phyloP scores from a whole-genome alignment of 2,888 invertebrate genomes.

The Trichopoda pennipes region DNA sequence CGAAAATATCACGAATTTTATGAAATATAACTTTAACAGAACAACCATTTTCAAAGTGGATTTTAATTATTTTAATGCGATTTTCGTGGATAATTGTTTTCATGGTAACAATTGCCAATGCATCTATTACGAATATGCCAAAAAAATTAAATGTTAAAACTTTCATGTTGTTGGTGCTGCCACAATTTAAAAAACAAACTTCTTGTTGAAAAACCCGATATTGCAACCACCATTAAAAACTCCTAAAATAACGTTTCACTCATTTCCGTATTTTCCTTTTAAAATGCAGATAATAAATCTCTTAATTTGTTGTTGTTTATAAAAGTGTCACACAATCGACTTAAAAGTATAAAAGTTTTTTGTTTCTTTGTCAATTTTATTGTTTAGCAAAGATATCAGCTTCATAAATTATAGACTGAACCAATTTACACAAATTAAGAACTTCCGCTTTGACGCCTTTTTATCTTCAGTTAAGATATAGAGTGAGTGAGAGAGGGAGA shows the following conservation, averaged over 20 bases:
- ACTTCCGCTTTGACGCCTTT: constrained; percentile 69
- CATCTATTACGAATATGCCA: too few species aligned
- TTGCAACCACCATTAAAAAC: background rate
- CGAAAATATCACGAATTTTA: too few species aligned
- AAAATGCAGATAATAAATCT: constrained; percentile 49
- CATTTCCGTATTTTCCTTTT: constrained; percentile 2
- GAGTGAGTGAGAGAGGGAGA: background rate
- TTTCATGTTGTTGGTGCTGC: too few species aligned
- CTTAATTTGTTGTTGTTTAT: constrained; percentile 54
- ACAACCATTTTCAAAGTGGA: too few species aligned
- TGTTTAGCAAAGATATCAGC: constrained; percentile 40
- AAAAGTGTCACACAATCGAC: constrained; percentile 54
- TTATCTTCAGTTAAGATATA: constrained; percentile 17
- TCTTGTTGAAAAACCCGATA: too few species aligned
- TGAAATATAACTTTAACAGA: too few species aligned
- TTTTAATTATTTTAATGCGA: too few species aligned
- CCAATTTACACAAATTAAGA: constrained; percentile 68
- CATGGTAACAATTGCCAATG: too few species aligned
- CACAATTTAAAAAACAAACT: too few species aligned
- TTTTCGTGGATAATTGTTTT: too few species aligned
- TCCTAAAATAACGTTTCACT: background rate
- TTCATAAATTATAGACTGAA: constrained; percentile 65
- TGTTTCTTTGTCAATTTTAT: background rate
- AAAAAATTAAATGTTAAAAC: too few species aligned
- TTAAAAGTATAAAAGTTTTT: constrained; percentile 22